Base-by-base conservation (phyloP, 2,888 invertebrate species). In the Leucophenga montana region DNA sequence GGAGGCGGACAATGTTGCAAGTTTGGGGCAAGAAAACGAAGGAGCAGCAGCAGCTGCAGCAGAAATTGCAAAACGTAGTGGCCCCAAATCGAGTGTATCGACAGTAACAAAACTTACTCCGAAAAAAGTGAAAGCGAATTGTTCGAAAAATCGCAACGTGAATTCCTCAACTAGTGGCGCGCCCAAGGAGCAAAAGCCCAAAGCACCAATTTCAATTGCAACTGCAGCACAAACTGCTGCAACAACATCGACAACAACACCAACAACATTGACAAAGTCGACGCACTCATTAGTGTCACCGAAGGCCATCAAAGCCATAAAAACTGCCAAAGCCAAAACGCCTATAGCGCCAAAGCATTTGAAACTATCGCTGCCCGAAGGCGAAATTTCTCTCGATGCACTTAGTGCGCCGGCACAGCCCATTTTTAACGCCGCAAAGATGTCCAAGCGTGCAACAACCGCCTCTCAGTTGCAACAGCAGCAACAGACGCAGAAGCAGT, bases 101-200 rank as follows among this genome's bases (percentile, higher is more conserved):
- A 79, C 74, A 3, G 82, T 83, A 22, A 82, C 78, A 64, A 86
- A 83, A 69, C 59, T 86, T 67, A 79, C 80, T 59, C 78, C 85
- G 13, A 78, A 77, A 39, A 86, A 81, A 31, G 18, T 69, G 9
- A 84, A 82, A 70, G 67, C 78, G 20, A 78, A 65, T 9, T 86
- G 86, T 72, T 80, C 84, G 11, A 85, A 87, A 70, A 77, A 75
- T 39, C 79, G 81, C 16, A 44, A 14, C 50, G 1, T 53, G 18
- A 46, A 62, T 46, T 46, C 46, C 16, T 11, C 18, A 46, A 22
- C 54, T 13, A 14, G 14, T 31, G 31, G 14, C 20, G 18, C 53
- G 67, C 64, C 56, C 54, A 65, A 59, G 46, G 48, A 46, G 18
- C 64, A 18, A 22, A 27, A 14, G n/a, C 64, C 14, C 46, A 48